Base-by-base conservation (phyloP, 2,888 invertebrate species). In the Hecatera dysodea region DNA sequence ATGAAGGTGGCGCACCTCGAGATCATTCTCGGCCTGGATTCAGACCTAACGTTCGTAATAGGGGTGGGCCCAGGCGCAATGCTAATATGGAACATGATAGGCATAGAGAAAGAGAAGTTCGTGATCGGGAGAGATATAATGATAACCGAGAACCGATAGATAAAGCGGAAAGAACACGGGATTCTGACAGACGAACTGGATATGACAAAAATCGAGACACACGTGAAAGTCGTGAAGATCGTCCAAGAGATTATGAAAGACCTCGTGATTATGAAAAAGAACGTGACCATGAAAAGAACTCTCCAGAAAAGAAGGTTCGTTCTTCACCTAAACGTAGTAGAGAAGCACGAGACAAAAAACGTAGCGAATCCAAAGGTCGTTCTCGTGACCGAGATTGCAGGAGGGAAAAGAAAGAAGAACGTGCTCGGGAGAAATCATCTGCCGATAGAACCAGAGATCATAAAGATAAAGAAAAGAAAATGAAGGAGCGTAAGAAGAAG, bases 381-480 rank as follows among this genome's bases (percentile, higher is more conserved):
- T 96, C 94, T 76, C 93, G 96, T 80, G 96, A 96, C 55, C 95
- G 96, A 75, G 97, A 96, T 75, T 93, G 91, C 82, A 95, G 94
- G 78, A 94, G 96, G 48, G 96, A 96, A 78, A 96, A 96, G 86
- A 97, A 96, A 88, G 94, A 96, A 87, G 92, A 96, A 84, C 90
- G 96, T 91, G 78, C 86, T 82, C 88, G 93, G 66, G 93, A 95
- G 67, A 93, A 93, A 81, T 92, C 94, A 19, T 93, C 92, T 44
- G 93, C 95, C 27, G 96, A 96, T 50, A 91, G 95, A 86, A 93
- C 86, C 78, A 96, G 93, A 78, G 96, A 96, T 72, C 96, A 96
- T 68, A 97, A 96, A 87, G 96, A 97, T 24, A 96, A 96, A 83
- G 96, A 97, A 67, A 96, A 96, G 80, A 96, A 96, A 87, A 91